Base-by-base conservation (phyloP, 2,888 invertebrate species). In the Dermolepida albohirtum region DNA sequence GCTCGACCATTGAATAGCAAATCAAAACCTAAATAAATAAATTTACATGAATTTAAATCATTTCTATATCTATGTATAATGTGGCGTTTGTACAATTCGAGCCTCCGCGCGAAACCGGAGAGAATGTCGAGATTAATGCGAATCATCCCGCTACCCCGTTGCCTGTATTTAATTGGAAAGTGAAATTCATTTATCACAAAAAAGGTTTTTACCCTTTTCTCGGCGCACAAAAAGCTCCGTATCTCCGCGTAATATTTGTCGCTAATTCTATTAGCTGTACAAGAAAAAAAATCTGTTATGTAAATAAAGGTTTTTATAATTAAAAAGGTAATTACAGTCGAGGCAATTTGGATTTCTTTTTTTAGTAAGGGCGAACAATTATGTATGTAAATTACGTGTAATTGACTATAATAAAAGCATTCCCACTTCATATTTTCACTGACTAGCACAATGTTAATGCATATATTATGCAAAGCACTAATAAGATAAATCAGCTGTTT, bases 221-320 rank as follows among this genome's bases (percentile, higher is more conserved):
- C 27, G 22, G 1, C 50, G 27, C 27, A 27, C 34, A 34, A 34
- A 34, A 34, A 34, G 34, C 34, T 50, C 27, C 17, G 47, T 34
- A 34, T 34, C 16, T 47, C 11, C 27, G 22, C 11, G 22, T 50
- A 50, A 50, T 50, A 50, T 50, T 50, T 50, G 50, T 50, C 50
- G 50, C 50, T 50, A 50, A 50, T 50, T 50, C 22, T 50, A 50
- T 50, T 50, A 50, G 50, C 27, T 17, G 50, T 50, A 50, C 50
- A 50, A 50, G 50, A 16, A 16, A 27, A 50, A 49, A 49, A 64
- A 64, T 50, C 64, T 51, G 34, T 64, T 64, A 64, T 64, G 64
- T 27, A 64, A 64, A 64, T 64, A 64, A 41, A 49, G 64, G 64
- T 64, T 50, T 34, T 34, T 39, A 50, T 64, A 64, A 64, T 64